Conservation (phyloP, 1,140 invertebrate species). For the Coenobita brevimanus region DNA sequence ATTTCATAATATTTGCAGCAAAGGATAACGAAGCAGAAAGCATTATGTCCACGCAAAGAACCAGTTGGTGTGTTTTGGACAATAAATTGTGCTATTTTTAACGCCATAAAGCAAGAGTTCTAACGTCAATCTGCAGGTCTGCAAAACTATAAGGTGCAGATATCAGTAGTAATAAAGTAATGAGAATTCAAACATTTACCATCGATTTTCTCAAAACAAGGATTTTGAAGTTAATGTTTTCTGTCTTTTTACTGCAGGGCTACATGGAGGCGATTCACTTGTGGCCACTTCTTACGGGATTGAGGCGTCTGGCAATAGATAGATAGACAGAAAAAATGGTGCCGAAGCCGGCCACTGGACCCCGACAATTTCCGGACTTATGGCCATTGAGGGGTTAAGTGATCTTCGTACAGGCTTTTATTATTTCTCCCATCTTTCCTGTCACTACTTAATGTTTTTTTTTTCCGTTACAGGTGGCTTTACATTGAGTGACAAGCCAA, state of each 20-base stretch:
- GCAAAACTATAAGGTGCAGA: neutral
- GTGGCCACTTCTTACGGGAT: no score
- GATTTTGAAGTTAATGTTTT: conserved; percentile 41
- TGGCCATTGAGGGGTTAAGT: no score
- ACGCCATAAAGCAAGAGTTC: conserved; percentile 25
- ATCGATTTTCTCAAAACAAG: conserved; percentile 30
- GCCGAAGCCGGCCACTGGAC: no score
- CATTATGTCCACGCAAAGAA: conserved; percentile 23
- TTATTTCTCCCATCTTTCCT: no score
- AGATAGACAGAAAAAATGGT: no score
- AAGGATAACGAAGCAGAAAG: conserved; percentile 27
- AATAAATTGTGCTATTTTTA: conserved; percentile 5
- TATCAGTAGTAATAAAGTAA: neutral
- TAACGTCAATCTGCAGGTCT: conserved; percentile 12
- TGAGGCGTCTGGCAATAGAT: no score
- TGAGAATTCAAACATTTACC: conserved; percentile 14
- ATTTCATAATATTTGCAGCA: neutral
- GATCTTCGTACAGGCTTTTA: no score
- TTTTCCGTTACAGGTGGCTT: no score
- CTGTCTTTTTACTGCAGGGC: conserved; percentile 36
- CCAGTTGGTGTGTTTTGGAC: conserved; percentile 1
- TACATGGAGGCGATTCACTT: no score
- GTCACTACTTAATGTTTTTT: no score
- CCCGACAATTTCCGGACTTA: no score
- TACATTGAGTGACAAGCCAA: no score